Evolutionary conservation across 2,888 invertebrate species (phyloP), one percentile per base, ranked within the genome.

Genomic region (Ligdia adustata): DNA sequence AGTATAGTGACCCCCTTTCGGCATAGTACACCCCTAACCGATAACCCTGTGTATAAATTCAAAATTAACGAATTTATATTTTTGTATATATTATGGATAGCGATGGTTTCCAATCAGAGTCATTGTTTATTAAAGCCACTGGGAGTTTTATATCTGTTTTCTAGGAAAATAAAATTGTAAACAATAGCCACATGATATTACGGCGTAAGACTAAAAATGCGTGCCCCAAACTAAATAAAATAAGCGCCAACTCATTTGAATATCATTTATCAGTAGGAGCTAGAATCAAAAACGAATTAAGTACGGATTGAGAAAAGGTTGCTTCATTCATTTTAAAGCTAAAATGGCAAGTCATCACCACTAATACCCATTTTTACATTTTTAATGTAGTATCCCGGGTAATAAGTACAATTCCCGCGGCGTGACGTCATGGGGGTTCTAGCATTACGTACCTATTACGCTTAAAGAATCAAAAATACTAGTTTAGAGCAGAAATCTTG

Each of bases 311-410:
- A 26, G 33, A 58, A 63, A 55, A 60, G 38, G 52, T 58, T 55
- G 52, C 27, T 12, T 20, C 14, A 63, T 62, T 66, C 65, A 67
- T 66, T 58, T 53, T 39, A 50, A 64, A 62, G 66, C 72, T 74
- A 73, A 64, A 75, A 67, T 66, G 82, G 79, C 72, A 67, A 72
- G 78, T 87, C 86, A 83, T 82, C 79, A 78, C 74, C 62, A 67
- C 64, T 69, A 74, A 79, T 79, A 74, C 73, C 64, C 69, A 73
- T 65, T 75, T 62, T 73, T 72, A 73, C 71, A 72, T n/a, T 72
- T 74, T 46, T 64, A 54, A 67, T 76, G 78, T 76, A 76, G 79
- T 77, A 72, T 65, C 64, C 63, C 58, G 70, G 72, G 76, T 22
- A 79, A 78, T 77, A 73, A 63, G 74, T 72, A 75, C 52, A 72